These are phyloP conservation scores for Hirtodrosophila histrioides DNA, from an alignment of 2,888 invertebrate genomes.

Conservation along the genomic window DNA sequence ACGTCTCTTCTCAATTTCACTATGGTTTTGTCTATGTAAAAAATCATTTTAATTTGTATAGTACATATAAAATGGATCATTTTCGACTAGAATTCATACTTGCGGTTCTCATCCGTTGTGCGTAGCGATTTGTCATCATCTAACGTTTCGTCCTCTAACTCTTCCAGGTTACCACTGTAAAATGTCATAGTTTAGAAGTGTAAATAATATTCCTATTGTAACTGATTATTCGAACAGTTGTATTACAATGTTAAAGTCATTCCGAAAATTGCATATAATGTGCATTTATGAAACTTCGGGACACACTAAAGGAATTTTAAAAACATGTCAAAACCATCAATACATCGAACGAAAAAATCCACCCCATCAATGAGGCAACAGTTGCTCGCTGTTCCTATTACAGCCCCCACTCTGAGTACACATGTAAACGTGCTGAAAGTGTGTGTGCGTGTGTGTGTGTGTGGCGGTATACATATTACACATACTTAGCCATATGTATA, in stretches of 20 bases:
- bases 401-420: slow-evolving; percentile 23
- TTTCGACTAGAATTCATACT: slow-evolving; percentile 85
- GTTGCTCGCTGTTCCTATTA: slow-evolving; percentile 52
- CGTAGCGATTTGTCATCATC: slow-evolving; percentile 89
- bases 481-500: slow-evolving; percentile 22
- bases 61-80: not conserved
- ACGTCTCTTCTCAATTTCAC: slow-evolving; percentile 97
- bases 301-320: not conserved
- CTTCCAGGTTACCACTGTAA: slow-evolving; percentile 79
- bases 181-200: not conserved
- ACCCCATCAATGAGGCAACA: slow-evolving; percentile 60
- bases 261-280: no score
- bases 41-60: not conserved
- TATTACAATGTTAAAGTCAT: no score
- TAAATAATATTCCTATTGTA: not conserved
- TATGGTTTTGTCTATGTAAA: slow-evolving; percentile 93
- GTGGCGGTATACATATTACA: slow-evolving; percentile 15
- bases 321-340: slow-evolving; percentile 3
- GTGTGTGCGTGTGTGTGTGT: slow-evolving; percentile 14
- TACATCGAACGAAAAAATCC: slow-evolving; percentile 25
- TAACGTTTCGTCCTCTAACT: slow-evolving; percentile 88
- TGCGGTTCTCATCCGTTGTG: slow-evolving; percentile 88
- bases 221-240: no score
- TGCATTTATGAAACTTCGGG: no score
- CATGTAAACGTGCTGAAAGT: slow-evolving; percentile 15